Evolutionary conservation across 1,140 invertebrate genomes (phyloP).

Genomic region (Mya arenaria): DNA sequence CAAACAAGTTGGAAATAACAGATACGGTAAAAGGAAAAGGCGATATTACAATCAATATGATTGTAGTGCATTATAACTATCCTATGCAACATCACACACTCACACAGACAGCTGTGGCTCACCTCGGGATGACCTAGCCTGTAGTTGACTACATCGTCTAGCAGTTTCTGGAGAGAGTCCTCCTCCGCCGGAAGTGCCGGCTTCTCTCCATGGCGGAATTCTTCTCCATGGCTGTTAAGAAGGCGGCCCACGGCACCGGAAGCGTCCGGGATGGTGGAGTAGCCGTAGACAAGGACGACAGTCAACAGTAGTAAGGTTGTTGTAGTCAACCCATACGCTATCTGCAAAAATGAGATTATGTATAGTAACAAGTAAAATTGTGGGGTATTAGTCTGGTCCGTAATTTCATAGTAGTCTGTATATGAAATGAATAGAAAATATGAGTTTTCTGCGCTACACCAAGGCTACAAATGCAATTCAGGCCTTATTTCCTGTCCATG

Average conservation of each 20-base stretch:
- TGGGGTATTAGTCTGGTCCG: too few relatives aligned
- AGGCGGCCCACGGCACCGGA: slow-evolving; percentile 32
- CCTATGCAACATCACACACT: too few relatives aligned
- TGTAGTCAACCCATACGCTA: slow-evolving; percentile 61
- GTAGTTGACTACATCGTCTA: slow-evolving; percentile 52
- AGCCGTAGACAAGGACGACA: slow-evolving; percentile 68
- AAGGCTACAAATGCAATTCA: too few relatives aligned
- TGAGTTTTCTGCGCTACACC: too few relatives aligned
- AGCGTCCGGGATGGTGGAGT: slow-evolving; percentile 59
- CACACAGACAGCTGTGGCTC: not conserved
- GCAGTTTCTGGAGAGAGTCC: slow-evolving; percentile 11
- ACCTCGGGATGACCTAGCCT: slow-evolving; percentile 66
- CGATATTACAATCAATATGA: too few relatives aligned
- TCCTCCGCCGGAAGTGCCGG: not conserved
- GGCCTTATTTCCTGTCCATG: too few relatives aligned
- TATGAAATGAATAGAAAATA: too few relatives aligned
- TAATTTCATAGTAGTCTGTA: too few relatives aligned
- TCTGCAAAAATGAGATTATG: slow-evolving; percentile 61
- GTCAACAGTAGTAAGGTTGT: slow-evolving; percentile 54
- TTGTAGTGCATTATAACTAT: too few relatives aligned
- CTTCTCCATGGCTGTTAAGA: slow-evolving; percentile 30
- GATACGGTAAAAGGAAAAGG: too few relatives aligned
- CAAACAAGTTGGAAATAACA: too few relatives aligned
- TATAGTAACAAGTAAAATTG: too few relatives aligned
- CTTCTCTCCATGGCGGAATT: not conserved